Evolutionary conservation across 2,888 invertebrate genomes (phyloP), one percentile per base, ranked within the genome.

Genomic region (Parascotia fuliginaria): DNA sequence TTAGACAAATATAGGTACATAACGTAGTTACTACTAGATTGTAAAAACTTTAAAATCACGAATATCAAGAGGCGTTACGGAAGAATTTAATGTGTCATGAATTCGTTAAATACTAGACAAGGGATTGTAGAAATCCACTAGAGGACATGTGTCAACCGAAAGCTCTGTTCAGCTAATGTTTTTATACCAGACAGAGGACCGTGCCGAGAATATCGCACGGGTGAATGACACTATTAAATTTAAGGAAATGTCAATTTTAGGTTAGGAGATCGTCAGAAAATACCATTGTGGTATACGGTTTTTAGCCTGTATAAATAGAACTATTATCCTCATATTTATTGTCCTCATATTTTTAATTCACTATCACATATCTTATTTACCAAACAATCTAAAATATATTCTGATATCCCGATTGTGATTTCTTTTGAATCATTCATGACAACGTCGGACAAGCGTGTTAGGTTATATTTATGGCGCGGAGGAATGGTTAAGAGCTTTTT

Each of bases 61-160:
- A 3, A 19, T 19, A 19, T 3, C 43, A 46, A 3, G 12, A 15
- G 5, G 34, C 14, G 19, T 31, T 34, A 56, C 66, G 70, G 69
- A 74, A 67, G 63, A 69, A 46, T 69, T 67, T 57, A 75, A 73
- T 72, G 60, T 72, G 69, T 64, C 70, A 73, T 73, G 77, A 75
- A 73, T 72, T 65, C 67, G 68, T 68, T 60, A 63, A 54, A 16
- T 46, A 45, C 62, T 64, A 70, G 75, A 66, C 71, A 59, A 60
- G 75, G 79, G 77, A 68, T 76, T 72, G 69, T 65, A 62, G 69
- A 79, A 85, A 83, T 81, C 85, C 81, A 75, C 72, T 73, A 55
- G 79, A 74, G 79, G 84, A 86, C 85, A 85, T 80, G 79, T 85
- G 85, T 81, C 86, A 84, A 62, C 59, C 57, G 58, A 66, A 60